Evolutionary conservation across 2,797 vertebrate species (phyloP), one percentile per base, ranked within the genome.

Genomic region (Tympanoctomys barrerae): DNA sequence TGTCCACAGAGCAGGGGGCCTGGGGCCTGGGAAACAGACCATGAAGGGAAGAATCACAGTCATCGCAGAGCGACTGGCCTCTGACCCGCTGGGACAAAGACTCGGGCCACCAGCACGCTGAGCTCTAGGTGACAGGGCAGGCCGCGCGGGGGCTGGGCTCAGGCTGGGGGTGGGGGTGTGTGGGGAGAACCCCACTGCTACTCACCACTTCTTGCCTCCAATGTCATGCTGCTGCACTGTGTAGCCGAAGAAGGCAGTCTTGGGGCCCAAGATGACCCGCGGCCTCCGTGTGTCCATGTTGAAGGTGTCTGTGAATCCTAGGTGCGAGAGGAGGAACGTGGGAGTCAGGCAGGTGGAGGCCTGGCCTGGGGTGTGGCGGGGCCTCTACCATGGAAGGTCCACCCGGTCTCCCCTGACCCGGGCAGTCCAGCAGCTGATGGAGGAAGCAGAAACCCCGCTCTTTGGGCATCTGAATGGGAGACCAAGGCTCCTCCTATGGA

Each of bases 141-240:
- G 1, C 28, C 42, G 21, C 22, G 18, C 68, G 82, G 82, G 57
- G 1, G 2, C 33, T 7, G 13, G 33, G 54, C 52, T 22, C 2
- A 33, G 64, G 28, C 24, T 10, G 33, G 68, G 42, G 77, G 73
- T 12, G 22, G 22, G 26, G 13, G 19, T n/a, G n/a, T n/a, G n/a
- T n/a, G 12, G 5, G 49, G 19, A 9, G 6, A 42, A 36, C 0
- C 68, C 31, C 0, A 52, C 36, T 21, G 1, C 93, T 78, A 84
- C 99, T 99, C 98, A 99, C 99, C 99, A 99, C 97, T 99, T 99
- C 96, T 99, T 99, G 75, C 99, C 99, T 0, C 98, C 98, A 2
- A 99, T 99, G 77, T 99, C 98, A 22, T 99, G 99, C 97, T 99
- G 99, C 98, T 99, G 99, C 89, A 99, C 99, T 0, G 99, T 99